Conservation (phyloP, 2,113 vertebrate species). For the Spheniscus mendiculus region DNA sequence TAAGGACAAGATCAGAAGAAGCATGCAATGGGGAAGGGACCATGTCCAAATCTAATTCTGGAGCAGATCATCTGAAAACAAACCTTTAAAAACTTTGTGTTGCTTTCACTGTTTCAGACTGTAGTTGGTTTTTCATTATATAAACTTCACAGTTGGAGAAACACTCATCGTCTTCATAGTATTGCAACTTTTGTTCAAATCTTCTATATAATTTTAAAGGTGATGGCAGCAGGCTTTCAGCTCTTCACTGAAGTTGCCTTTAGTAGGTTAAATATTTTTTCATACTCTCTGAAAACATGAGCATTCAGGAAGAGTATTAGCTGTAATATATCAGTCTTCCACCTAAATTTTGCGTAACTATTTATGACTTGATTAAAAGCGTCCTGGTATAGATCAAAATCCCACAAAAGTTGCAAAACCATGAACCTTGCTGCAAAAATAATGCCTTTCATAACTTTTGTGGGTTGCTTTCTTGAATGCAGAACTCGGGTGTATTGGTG, state of each 20-base stretch:
- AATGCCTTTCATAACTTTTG: not conserved
- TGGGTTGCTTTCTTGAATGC: not conserved
- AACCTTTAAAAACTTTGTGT: not conserved
- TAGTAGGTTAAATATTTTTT: not conserved
- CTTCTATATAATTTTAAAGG: not conserved
- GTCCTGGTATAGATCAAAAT: not conserved
- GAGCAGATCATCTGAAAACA: not conserved
- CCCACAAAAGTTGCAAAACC: not conserved
- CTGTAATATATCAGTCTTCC: not conserved
- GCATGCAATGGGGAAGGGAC: not conserved
- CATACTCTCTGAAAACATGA: not conserved
- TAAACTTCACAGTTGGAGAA: not conserved
- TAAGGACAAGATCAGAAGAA: not conserved
- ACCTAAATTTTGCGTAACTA: not conserved
- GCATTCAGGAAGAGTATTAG: not conserved
- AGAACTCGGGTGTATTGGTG: not conserved
- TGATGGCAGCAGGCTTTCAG: not conserved
- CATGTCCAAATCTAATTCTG: not conserved
- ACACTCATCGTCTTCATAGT: not conserved
- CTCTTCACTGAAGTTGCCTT: not conserved
- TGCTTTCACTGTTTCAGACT: not conserved
- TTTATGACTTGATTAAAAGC: not conserved
- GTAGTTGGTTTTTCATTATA: not conserved
- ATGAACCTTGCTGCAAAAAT: not conserved
- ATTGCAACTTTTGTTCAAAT: not conserved